These are phyloP conservation scores for Aphrophora alni DNA, from an alignment of 2,888 invertebrate species.

Conservation along the genomic window DNA sequence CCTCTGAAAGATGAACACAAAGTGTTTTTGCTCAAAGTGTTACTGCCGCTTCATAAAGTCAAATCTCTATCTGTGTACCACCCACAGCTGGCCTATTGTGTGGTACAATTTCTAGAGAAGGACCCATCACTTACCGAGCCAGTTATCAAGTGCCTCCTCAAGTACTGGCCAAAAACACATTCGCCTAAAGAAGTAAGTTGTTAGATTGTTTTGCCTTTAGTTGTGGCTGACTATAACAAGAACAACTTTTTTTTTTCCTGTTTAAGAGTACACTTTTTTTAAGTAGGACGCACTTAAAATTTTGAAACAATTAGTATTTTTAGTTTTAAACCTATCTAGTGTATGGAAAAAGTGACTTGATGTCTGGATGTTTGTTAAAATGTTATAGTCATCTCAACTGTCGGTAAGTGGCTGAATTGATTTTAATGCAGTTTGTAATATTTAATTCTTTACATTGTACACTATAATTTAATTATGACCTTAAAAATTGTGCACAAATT, in stretches of 20 bases:
- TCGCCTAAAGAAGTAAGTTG: constrained; percentile 87
- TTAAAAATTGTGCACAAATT: no score
- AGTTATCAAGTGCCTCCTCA: constrained; percentile 91
- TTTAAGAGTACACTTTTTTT: not conserved
- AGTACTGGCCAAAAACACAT: constrained; percentile 99
- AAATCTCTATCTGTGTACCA: constrained; percentile 96
- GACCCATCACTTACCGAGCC: constrained; percentile 95
- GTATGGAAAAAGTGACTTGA: no score
- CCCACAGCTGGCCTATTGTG: constrained; percentile 97
- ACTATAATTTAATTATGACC: no score
- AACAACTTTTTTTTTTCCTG: not conserved
- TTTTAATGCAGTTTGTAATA: no score
- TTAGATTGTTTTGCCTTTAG: not conserved
- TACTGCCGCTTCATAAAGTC: constrained; percentile 95
- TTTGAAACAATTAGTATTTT: not conserved
- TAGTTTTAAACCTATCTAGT: no score
- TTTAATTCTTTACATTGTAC: no score
- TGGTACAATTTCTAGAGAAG: constrained; percentile 98
- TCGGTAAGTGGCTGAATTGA: no score
- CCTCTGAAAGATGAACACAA: constrained; percentile 99
- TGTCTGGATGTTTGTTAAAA: no score
- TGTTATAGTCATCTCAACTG: no score
- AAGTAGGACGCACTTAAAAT: no score
- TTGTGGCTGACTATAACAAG: not conserved
- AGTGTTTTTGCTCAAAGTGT: constrained; percentile 91